phyloP scores from a whole-genome alignment of 2,888 invertebrate species.

The Trimorus sp. region DNA sequence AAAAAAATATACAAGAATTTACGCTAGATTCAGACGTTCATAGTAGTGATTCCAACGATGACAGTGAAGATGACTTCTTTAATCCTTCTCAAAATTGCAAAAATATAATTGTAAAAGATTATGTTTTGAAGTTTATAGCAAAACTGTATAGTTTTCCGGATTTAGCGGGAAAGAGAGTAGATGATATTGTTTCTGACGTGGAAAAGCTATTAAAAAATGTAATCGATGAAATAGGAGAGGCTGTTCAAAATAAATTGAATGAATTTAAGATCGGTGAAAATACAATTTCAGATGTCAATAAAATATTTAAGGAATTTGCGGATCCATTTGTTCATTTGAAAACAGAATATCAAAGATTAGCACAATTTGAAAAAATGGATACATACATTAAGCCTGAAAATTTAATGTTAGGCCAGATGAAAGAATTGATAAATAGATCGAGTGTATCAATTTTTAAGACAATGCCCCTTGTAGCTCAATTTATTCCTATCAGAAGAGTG shows the following conservation, averaged over 20 bases:
- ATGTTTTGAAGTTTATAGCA: conserved; percentile 20
- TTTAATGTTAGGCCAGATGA: too few species aligned
- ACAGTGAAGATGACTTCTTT: too few species aligned
- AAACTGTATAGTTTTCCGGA: conserved; percentile 39
- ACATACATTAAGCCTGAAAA: conserved; percentile 13
- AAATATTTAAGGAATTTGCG: not conserved
- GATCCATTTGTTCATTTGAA: conserved; percentile 12
- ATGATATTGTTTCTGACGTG: conserved; percentile 19
- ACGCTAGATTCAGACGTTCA: too few species aligned
- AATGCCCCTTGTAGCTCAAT: conserved; percentile 2
- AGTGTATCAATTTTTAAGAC: not conserved
- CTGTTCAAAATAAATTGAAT: not conserved
- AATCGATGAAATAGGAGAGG: not conserved
- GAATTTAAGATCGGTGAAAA: not conserved
- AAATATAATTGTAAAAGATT: not conserved
- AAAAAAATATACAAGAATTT: too few species aligned
- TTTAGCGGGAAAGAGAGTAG: conserved; percentile 18
- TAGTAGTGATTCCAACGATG: not conserved
- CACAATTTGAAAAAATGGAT: not conserved
- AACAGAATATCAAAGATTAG: not conserved
- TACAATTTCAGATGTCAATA: not conserved
- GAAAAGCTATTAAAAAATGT: conserved; percentile 1
- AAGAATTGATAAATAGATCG: too few species aligned
- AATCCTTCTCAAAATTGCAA: too few species aligned
- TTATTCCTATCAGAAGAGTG: conserved; percentile 7